Evolutionary conservation across 1,140 invertebrate genomes (phyloP).

Genomic region (Leptinotarsa lineolata): DNA sequence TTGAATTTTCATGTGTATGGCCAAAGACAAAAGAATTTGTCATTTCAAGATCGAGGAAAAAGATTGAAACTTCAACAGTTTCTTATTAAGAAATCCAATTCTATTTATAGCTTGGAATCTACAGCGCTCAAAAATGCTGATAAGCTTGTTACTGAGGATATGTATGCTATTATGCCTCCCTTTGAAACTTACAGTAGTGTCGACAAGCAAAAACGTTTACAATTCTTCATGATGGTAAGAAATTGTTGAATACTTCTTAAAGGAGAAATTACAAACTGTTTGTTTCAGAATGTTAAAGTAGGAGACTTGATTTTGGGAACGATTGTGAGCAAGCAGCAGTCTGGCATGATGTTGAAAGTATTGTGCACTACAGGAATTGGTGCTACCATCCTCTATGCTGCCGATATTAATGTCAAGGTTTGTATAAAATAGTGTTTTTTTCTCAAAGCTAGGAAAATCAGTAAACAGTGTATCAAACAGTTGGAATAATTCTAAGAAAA

Average conservation of each 20-base stretch:
- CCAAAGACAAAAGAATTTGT: constrained; percentile 73
- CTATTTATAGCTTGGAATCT: constrained; percentile 63
- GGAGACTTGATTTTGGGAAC: constrained; percentile 84
- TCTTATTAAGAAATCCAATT: constrained; percentile 75
- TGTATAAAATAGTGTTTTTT: too few relatives aligned
- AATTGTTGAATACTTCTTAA: neutral
- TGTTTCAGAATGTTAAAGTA: constrained; percentile 71
- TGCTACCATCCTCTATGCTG: constrained; percentile 75
- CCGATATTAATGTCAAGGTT: constrained; percentile 83
- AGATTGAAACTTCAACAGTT: constrained; percentile 83
- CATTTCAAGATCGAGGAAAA: constrained; percentile 81
- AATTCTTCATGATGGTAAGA: constrained; percentile 80
- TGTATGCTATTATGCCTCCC: constrained; percentile 82
- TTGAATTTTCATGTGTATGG: constrained; percentile 75
- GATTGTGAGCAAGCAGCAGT: constrained; percentile 72
- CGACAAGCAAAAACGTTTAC: constrained; percentile 70
- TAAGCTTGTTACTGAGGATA: constrained; percentile 62
- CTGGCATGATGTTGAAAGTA: constrained; percentile 79
- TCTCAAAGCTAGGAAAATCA: too few relatives aligned
- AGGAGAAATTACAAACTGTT: too few relatives aligned
- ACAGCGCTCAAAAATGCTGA: constrained; percentile 49
- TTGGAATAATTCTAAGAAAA: too few relatives aligned
- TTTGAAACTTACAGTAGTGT: constrained; percentile 80
- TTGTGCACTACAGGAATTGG: constrained; percentile 73
- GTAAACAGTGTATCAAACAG: too few relatives aligned